Conservation (phyloP, 2,797 vertebrate genomes). For the Ctenochaetus hawaiiensis region DNA sequence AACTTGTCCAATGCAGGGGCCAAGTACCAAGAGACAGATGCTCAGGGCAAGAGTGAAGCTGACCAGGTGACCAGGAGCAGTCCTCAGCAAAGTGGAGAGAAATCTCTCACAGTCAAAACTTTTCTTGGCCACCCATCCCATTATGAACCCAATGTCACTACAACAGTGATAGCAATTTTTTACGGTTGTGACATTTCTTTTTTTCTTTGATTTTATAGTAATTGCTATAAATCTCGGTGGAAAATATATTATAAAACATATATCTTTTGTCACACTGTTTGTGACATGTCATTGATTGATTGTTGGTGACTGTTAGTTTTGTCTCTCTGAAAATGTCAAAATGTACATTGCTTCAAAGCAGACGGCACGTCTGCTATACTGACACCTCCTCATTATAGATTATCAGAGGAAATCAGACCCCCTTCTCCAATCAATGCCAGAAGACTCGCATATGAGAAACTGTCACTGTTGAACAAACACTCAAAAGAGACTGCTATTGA, state of each 20-base stretch:
- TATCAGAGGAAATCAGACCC: background rate
- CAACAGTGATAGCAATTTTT: conserved; percentile 7
- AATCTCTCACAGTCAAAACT: background rate
- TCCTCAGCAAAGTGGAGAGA: conserved; percentile 5
- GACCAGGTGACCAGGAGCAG: conserved; percentile 23
- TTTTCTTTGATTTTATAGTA: conserved; percentile 26
- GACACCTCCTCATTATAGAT: conserved; percentile 14
- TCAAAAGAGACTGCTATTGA: background rate
- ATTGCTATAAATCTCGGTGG: conserved; percentile 11
- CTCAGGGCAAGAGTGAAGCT: conserved; percentile 25
- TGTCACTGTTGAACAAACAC: background rate
- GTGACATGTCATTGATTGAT: conserved; percentile 3
- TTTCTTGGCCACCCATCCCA: background rate
- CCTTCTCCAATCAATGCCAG: background rate
- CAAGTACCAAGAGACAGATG: conserved; percentile 14
- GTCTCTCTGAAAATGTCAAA: background rate
- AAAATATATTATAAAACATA: conserved; percentile 32
- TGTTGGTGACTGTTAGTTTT: background rate
- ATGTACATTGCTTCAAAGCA: background rate
- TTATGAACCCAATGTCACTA: background rate
- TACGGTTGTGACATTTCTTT: conserved; percentile 8
- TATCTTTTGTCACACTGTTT: conserved; percentile 19
- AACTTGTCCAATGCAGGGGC: conserved; percentile 23
- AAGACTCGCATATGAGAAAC: background rate
- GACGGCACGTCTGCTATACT: background rate